A percentile compares a stretch with the other conserved stretches of the same genome.
Conservation (phyloP, 2,797 vertebrate species). For the Hozukius guyotensis region DNA sequence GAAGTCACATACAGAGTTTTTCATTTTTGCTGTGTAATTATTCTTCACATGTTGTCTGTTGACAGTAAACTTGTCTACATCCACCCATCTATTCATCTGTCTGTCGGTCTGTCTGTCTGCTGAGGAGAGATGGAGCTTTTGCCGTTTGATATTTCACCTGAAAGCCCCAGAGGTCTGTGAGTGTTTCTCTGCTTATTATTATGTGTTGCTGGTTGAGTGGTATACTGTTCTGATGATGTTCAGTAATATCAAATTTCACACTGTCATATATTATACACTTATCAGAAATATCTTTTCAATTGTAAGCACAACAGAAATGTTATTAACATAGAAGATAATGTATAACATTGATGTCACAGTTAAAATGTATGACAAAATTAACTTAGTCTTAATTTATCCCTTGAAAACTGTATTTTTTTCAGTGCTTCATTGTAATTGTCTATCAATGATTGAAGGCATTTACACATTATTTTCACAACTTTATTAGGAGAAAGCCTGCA, state of each 20-base stretch:
- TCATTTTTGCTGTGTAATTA: neutral
- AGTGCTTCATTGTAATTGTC: too few species aligned
- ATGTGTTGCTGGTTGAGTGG: neutral
- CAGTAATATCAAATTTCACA: neutral
- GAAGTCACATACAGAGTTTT: neutral
- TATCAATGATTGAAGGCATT: too few species aligned
- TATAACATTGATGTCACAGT: neutral
- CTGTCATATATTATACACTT: neutral
- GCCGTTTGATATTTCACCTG: neutral
- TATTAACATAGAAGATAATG: neutral
- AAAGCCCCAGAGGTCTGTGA: conserved; percentile 30
- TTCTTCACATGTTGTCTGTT: neutral
- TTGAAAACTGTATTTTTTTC: neutral
- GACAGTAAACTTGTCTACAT: neutral
- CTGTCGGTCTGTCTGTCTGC: neutral
- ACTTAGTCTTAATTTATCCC: neutral
- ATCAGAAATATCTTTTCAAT: neutral
- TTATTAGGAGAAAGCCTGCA: too few species aligned
- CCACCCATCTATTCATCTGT: neutral
- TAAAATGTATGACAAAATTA: neutral
- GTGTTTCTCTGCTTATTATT: neutral
- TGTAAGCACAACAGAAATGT: neutral
- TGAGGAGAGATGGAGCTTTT: conserved; percentile 39
- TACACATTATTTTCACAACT: neutral
- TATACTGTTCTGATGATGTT: neutral